phyloP scores from a whole-genome alignment of 2,797 vertebrate species.

The Philypnodon macrostomus region DNA sequence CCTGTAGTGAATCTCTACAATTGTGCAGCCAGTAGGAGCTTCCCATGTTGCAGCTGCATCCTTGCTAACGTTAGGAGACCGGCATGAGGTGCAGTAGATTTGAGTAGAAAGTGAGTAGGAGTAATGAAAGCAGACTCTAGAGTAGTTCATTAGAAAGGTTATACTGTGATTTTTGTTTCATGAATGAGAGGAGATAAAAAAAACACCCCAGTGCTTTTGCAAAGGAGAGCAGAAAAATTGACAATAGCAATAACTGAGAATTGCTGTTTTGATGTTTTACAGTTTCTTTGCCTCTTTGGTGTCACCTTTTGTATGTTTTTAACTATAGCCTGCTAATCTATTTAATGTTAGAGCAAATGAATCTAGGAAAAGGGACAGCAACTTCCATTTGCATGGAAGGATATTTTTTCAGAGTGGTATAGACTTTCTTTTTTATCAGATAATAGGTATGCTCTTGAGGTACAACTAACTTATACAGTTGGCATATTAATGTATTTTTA shows the following conservation, averaged over 20 bases:
- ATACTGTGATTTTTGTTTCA: slow-evolving; percentile 67
- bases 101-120: slow-evolving; percentile 63
- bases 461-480: slow-evolving; percentile 76
- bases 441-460: slow-evolving; percentile 67
- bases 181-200: slow-evolving; percentile 45
- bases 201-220: slow-evolving; percentile 56
- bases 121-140: slow-evolving; percentile 67
- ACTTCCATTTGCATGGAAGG: slow-evolving; percentile 73
- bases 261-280: slow-evolving; percentile 67
- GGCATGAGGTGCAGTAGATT: slow-evolving; percentile 49
- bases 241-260: slow-evolving; percentile 74
- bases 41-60: slow-evolving; percentile 34
- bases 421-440: slow-evolving; percentile 57
- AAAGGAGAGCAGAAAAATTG: slow-evolving; percentile 56
- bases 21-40: slow-evolving; percentile 35
- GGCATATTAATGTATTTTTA: slow-evolving; percentile 73
- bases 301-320: slow-evolving; percentile 44
- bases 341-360: slow-evolving; percentile 78
- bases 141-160: slow-evolving; percentile 63
- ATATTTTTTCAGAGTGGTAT: slow-evolving; percentile 70
- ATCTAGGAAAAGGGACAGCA: slow-evolving; percentile 74
- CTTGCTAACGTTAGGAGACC: slow-evolving; percentile 45
- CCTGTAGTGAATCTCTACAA: slow-evolving; percentile 53
- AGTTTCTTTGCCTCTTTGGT: slow-evolving; percentile 59
- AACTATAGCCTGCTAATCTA: slow-evolving; percentile 79